Evolutionary conservation across 92 coral and sea anemone genomes (phyloP), one percentile per base, ranked within the genome.

Genomic region (Epizoanthus stellaris): DNA sequence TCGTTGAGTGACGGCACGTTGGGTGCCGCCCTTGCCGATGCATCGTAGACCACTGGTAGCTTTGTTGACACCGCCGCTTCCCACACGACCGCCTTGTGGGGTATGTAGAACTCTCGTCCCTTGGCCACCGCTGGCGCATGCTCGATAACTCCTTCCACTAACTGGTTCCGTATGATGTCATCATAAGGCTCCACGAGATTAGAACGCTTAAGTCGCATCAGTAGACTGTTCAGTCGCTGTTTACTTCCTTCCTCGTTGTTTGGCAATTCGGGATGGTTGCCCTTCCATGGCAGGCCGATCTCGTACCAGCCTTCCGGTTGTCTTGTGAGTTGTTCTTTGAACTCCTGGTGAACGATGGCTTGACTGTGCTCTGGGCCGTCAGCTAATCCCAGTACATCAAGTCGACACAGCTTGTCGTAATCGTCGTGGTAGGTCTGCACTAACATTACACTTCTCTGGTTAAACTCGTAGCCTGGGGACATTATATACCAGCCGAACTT

Each of bases 351-450:
- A 8, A 67, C 43, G 59, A 54, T 23, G 3, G 42, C 20, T 69
- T 67, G 79, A 47, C 62, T 59, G 19, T 75, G 75, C 47, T 65
- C 76, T 17, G 76, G 85, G 20, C 74, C 42, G 45, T 82, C 86
- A 39, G 58, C 39, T 69, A 82, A 66, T 34, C 73, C 58, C 3
- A 79, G 84, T 20, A 79, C 57, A 54, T 82, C 77, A 4, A 82
- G 67, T 62, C 57, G 64, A 39, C 61, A 82, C 17, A 82, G 39
- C 58, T 71, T 34, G 30, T 65, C 67, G 52, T 82, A 70, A 82
- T 82, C 80, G 11, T 70, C 70, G 43, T 83, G 87, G 67, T n/a
- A 72, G 38, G 80, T 56, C 34, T 53, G 66, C 12, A 64, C 20
- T 21, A 84, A 4, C 52, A 38, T 39, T 21, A 19, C 67, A 53